Evolutionary conservation across 23 tunicate genomes (phyloP), one percentile per base, ranked within the genome.

Genomic region (Clavelina lepadiformis): DNA sequence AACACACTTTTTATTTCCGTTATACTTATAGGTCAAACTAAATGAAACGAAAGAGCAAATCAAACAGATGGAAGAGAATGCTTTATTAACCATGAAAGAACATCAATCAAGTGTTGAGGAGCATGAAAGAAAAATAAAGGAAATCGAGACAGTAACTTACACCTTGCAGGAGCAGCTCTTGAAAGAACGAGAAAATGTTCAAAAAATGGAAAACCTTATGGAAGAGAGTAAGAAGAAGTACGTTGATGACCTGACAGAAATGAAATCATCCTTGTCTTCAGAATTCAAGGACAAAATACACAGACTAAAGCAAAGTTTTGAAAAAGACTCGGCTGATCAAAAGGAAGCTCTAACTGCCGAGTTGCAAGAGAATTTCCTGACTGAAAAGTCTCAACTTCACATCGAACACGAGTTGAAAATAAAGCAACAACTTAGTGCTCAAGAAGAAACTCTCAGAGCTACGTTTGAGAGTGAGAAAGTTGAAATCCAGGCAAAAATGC

Each of bases 141-240:
- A 58, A 28, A 46, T 72, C 1, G 25, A 72, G 59, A 28, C 58
- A 19, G 67, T 41, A 18, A 44, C 67, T 5, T 20, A 19, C 3
- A 24, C 57, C 36, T 15, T 59, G 13, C 57, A 58, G 41, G 68
- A 72, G 41, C 68, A 31, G 1, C 41, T 72, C 8, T 58, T 41
- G 23, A 68, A 8, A 7, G 78, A 72, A 33, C 78, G 58, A 4
- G 46, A 72, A 4, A 58, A 58, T 46, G 33, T 72, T 2, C 35
- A 56, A 11, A 58, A 59, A 18, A 60, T 72, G 67, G 38, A 58
- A 28, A 23, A 41, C 20, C 41, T 35, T 5, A 18, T 72, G 7
- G 64, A 72, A 18, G 58, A 58, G 57, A 56, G 60, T 23, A 58
- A 72, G 20, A 32, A 58, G 46, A 58, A 46, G 21, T 58, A 72